These are phyloP conservation scores for Augiades crinisus DNA, from an alignment of 2,888 invertebrate species.

Conservation along the genomic window DNA sequence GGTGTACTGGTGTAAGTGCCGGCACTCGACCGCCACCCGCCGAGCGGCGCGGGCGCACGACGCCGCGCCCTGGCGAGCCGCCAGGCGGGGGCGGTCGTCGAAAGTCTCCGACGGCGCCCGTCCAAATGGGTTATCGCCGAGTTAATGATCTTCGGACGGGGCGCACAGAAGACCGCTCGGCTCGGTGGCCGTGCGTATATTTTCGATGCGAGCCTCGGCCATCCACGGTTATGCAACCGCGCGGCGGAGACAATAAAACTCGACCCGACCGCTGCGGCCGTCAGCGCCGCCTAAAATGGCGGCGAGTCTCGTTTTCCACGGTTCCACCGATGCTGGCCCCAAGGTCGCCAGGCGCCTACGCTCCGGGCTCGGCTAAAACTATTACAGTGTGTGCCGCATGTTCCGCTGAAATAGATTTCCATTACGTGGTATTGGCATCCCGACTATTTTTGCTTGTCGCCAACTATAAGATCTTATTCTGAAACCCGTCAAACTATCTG, in stretches of 20 bases:
- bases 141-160: constrained; percentile 70
- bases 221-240: constrained; percentile 69
- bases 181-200: constrained; percentile 46
- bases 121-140: constrained; percentile 70
- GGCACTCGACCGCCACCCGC: constrained; percentile 47
- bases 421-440: constrained; percentile 69
- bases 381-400: constrained; percentile 62
- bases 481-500: constrained; percentile 32
- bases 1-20: constrained; percentile 97
- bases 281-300: constrained; percentile 77
- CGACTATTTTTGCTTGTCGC: constrained; percentile 70
- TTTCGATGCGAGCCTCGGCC: constrained; percentile 56
- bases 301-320: constrained; percentile 71
- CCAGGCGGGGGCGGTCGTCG: constrained; percentile 57
- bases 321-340: constrained; percentile 64
- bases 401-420: constrained; percentile 70
- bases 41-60: constrained; percentile 43
- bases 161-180: constrained; percentile 45
- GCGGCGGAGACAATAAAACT: constrained; percentile 76
- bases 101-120: constrained; percentile 64
- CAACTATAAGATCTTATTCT: constrained; percentile 44
- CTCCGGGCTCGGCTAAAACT: constrained; percentile 67
- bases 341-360: constrained; percentile 78
- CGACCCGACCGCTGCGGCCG: constrained; percentile 67
- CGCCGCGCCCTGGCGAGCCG: constrained; percentile 43